A percentile compares a stretch with the other conserved stretches of the same genome.
These are phyloP conservation scores for Halictus quadricinctus DNA, from an alignment of 2,888 invertebrate genomes.

Conservation along the genomic window DNA sequence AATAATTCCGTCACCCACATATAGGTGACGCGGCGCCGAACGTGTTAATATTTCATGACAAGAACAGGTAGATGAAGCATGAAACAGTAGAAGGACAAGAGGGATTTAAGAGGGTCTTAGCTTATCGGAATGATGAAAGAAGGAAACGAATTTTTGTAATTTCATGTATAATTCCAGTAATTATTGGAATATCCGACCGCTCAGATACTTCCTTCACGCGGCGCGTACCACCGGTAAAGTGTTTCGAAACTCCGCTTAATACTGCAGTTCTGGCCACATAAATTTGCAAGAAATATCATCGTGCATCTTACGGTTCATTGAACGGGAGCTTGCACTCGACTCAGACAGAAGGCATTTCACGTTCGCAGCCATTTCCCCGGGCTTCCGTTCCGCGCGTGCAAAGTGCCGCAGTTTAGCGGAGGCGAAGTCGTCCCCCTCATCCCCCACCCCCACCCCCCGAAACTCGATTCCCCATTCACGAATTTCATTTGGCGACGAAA, in stretches of 20 bases:
- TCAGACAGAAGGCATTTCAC: constrained; percentile 16
- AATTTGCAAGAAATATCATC: constrained; percentile 5
- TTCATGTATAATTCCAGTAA: neutral
- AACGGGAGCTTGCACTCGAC: constrained; percentile 4
- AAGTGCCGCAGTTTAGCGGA: constrained; percentile 29
- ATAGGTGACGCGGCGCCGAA: no score
- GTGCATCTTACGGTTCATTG: constrained; percentile 1
- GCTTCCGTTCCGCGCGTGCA: neutral
- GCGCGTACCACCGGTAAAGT: neutral
- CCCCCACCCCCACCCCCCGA: neutral
- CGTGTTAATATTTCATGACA: no score
- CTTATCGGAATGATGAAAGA: no score
- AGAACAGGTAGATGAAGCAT: no score
- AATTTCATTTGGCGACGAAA: constrained; percentile 33
- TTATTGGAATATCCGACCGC: neutral
- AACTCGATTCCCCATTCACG: constrained; percentile 24
- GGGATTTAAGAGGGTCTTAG: no score
- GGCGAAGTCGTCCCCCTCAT: neutral
- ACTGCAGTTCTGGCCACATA: neutral
- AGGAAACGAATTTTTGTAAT: no score
- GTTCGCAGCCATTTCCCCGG: constrained; percentile 11
- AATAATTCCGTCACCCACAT: no score
- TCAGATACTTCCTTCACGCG: neutral
- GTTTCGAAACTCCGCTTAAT: neutral
- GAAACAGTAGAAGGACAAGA: no score